Base-by-base conservation (phyloP, 1,140 invertebrate genomes). In the Ceratina japonica region DNA sequence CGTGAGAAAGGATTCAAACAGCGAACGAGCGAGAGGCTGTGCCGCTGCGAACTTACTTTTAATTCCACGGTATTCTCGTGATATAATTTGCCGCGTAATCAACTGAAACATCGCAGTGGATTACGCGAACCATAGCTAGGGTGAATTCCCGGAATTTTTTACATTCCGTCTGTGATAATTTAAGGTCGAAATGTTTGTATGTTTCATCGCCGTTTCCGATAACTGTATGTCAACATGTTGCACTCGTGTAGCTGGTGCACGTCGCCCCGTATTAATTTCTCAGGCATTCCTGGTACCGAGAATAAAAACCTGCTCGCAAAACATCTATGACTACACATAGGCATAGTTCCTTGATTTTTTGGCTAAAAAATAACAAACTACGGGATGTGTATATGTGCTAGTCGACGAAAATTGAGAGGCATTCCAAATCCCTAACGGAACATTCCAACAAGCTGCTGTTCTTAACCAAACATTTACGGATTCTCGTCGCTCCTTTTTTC, bases 1-100 rank as follows among this genome's bases (percentile, higher is more conserved):
- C 84, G 84, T 85, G 84, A 85, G 83, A 68, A 78, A 85, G 83
- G 85, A 85, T 75, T 79, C 75, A 85, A 85, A 58, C 79, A 74
- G 58, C 73, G 52, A 18, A n/a, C n/a, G 74, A 18, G 54, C n/a
- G 74, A 75, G 24, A 61, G 52, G 10, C 68, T 75, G 65, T 65
- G 7, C 37, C 52, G 49, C n/a, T 16, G 18, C 68, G 52, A 59
- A 31, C 31, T 61, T 44, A 24, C 59, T 44, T 81, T 81, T 81
- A 81, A 81, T 81, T 59, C 68, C 52, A 61, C 68, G 79, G 24
- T 54, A 52, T 61, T 62, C 59, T 24, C 58, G 56, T 44, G 66
- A 77, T 77, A 81, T 78, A 81, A 81, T 81, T 81, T 71, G 78
- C 79, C 74, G 75, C 71, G 65, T 81, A 81, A 81, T 81, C 74